Base-by-base conservation (phyloP, 2,888 invertebrate genomes). In the Platypus cylindrus region DNA sequence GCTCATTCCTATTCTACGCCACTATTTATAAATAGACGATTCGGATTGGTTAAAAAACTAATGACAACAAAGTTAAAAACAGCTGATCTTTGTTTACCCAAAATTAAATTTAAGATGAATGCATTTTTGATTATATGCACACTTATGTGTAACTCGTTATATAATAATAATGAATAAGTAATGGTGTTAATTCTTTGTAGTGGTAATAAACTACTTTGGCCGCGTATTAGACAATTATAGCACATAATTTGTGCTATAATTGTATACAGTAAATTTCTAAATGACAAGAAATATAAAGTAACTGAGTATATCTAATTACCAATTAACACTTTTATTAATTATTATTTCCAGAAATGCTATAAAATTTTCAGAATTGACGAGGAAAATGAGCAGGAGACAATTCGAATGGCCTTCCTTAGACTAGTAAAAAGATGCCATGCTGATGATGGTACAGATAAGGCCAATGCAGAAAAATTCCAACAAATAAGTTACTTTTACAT, bases 341-440 rank as follows among this genome's bases (percentile, higher is more conserved):
- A 14, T 9, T n/a, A 16, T 3, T 3, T 12, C 23, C 31, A 41
- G 41, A 27, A 16, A 35, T 41, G 75, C 48, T 85, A 75, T 53
- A 61, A 65, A 44, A 60, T 74, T 22, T 63, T 89, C 18, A 75
- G 75, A 34, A 64, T 89, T 18, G 62, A 71, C 1, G 67, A 74
- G 45, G 62, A 72, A 34, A 75, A 82, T 14, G 78, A 79, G 45
- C 78, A 82, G 57, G 76, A 79, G 50, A 71, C 72, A 15, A 71
- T 87, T 5, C 69, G 79, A 33, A 58, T 67, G 45, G 78, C 84
- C 2, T 90, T 83, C 54, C 62, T 89, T 30, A 64, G 70, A 34
- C 63, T 86, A 24, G 87, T 80, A 0, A 89, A 87, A 57, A 71
- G 70, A 47, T 85, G 75, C 50, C 90, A 91, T 59, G 90, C 91